Evolutionary conservation across 2,113 vertebrate species (phyloP), one percentile per base, ranked within the genome.

Genomic region (Zootoca vivipara): DNA sequence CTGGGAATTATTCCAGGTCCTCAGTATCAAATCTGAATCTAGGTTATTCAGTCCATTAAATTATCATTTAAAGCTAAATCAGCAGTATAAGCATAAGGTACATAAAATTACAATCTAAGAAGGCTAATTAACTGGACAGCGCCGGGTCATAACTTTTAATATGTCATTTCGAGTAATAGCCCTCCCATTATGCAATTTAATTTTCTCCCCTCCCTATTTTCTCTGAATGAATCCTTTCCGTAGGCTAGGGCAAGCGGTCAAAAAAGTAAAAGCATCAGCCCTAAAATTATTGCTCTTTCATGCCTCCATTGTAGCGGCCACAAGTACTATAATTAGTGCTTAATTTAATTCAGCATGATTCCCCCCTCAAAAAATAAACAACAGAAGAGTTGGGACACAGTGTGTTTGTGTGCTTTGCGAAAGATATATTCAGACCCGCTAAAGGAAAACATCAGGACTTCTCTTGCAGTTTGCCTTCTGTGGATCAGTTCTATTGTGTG

Each of bases 71-170:
- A 72, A 46, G 78, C 30, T 93, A 75, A 80, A 89, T 88, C 18
- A 87, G 85, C 42, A 91, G 81, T 82, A 80, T 92, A 79, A 91
- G 70, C 38, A 88, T 92, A 86, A 87, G 12, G 1, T 85, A 77
- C 62, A 83, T 52, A 80, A 89, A 89, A 80, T 33, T 78, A 52
- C 1, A 78, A 83, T 77, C 52, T 93, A 88, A 83, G 83, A 74
- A 87, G 35, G 80, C 13, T 56, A 87, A 91, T 93, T 94, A 92
- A 33, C 0, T 30, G 64, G 65, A 87, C 8, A 42, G 20, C 84
- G 38, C 20, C 1, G 0, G 64, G 80, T 91, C 30, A 85, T 91
- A 87, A 82, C n/a, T 72, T 92, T 90, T 90, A 89, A 75, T 72
- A 77, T 33, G 26, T 28, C 13, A 81, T 92, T 88, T 88, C 52